Percentiles rank a stretch among this genome's conserved stretches.
Conservation (phyloP, 2,113 vertebrate genomes). For the Terrapene triunguis region DNA sequence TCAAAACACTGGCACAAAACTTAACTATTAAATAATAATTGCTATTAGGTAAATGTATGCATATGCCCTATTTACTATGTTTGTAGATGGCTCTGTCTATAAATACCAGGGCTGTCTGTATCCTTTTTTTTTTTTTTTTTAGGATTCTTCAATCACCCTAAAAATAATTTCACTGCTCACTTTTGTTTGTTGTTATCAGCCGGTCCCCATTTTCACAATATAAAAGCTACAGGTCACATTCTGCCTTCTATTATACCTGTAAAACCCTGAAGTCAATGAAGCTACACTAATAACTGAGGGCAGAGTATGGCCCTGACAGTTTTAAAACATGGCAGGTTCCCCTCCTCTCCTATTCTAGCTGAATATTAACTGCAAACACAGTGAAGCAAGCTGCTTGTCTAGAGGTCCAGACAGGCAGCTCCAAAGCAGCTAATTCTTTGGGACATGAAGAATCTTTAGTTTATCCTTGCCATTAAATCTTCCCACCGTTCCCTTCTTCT, state of each 20-base stretch:
- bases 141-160: not conserved
- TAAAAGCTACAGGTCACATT: not conserved
- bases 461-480: too few relatives aligned
- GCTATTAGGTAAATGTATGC: not conserved
- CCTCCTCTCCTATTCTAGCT: not conserved
- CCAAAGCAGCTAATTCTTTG: too few relatives aligned
- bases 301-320: not conserved
- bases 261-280: not conserved
- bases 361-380: too few relatives aligned
- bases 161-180: not conserved
- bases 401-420: too few relatives aligned
- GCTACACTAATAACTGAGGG: not conserved
- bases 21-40: not conserved
- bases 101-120: too few relatives aligned
- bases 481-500: too few relatives aligned
- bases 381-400: too few relatives aligned
- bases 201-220: not conserved
- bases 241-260: not conserved
- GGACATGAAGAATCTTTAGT: too few relatives aligned
- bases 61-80: not conserved
- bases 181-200: not conserved
- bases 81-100: not conserved
- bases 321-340: not conserved
- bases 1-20: not conserved
- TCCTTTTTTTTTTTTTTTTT: not conserved